Percentiles rank a stretch among this genome's conserved stretches.
Evolutionary conservation across 2,113 vertebrate species (phyloP).

Genomic region (Sinocyclocheilus anshuiensis): DNA sequence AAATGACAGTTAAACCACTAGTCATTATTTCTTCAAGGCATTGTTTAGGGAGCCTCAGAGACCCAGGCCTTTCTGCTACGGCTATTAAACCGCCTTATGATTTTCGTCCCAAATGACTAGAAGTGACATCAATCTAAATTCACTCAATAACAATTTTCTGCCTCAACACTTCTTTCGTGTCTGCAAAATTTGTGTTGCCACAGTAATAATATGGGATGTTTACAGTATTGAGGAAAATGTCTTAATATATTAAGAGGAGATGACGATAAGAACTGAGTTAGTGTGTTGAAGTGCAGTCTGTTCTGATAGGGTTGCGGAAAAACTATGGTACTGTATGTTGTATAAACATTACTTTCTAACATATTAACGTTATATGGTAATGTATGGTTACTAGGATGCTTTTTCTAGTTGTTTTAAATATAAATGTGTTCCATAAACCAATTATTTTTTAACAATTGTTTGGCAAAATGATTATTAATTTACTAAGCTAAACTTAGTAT

Average conservation of each 20-base stretch:
- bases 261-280: neutral
- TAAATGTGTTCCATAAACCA: neutral
- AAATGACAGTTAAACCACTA: neutral
- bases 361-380: neutral
- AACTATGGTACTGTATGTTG: neutral
- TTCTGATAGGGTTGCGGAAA: neutral
- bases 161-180: neutral
- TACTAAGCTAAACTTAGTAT: neutral
- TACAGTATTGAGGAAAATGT: neutral
- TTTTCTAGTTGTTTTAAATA: neutral
- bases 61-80: neutral
- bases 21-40: conserved; percentile 1
- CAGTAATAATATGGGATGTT: neutral
- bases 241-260: neutral
- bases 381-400: neutral
- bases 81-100: neutral
- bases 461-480: neutral
- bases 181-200: conserved; percentile 6
- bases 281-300: neutral
- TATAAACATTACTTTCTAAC: neutral
- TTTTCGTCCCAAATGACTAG: conserved; percentile 13
- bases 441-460: neutral
- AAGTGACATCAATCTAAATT: conserved; percentile 21
- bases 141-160: conserved; percentile 18
- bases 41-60: neutral